Percentiles rank a stretch among this genome's conserved stretches.
phyloP scores from a whole-genome alignment of 2,113 vertebrate genomes.

The Drymodes brunneopygia region DNA sequence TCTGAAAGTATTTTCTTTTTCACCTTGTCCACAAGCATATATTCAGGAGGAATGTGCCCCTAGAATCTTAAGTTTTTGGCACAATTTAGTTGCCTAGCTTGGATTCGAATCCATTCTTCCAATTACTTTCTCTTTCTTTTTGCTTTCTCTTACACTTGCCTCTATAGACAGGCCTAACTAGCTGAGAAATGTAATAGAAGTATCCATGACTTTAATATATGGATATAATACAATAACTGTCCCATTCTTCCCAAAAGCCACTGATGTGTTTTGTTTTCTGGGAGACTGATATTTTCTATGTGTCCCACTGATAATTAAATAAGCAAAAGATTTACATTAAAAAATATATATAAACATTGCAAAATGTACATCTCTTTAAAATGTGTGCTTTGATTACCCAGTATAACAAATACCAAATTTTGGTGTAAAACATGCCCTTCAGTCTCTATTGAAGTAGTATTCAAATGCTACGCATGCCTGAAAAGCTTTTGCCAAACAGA shows the following conservation, averaged over 20 bases:
- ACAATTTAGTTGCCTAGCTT: not conserved
- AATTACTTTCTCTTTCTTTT: not conserved
- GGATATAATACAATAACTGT: not conserved
- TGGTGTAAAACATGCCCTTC: not conserved
- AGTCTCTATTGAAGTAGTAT: not conserved
- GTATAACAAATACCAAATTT: not conserved
- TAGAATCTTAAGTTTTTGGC: not conserved
- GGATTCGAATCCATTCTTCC: not conserved
- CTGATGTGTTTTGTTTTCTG: not conserved
- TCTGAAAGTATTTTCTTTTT: not conserved
- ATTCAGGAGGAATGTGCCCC: accelerated
- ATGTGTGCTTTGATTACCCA: not conserved
- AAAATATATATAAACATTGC: not conserved
- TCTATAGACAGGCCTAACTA: not conserved
- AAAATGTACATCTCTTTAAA: not conserved
- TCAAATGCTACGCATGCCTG: not conserved
- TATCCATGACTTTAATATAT: not conserved
- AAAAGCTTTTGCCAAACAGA: not conserved
- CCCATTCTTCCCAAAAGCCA: not conserved
- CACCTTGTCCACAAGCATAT: not conserved
- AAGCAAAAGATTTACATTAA: not conserved
- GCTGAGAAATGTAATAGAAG: not conserved
- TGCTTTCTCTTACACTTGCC: not conserved
- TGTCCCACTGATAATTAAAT: not conserved
- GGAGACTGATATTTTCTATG: not conserved